Evolutionary conservation across 2,888 invertebrate genomes (phyloP).

Genomic region (Philopedon plagiatum): DNA sequence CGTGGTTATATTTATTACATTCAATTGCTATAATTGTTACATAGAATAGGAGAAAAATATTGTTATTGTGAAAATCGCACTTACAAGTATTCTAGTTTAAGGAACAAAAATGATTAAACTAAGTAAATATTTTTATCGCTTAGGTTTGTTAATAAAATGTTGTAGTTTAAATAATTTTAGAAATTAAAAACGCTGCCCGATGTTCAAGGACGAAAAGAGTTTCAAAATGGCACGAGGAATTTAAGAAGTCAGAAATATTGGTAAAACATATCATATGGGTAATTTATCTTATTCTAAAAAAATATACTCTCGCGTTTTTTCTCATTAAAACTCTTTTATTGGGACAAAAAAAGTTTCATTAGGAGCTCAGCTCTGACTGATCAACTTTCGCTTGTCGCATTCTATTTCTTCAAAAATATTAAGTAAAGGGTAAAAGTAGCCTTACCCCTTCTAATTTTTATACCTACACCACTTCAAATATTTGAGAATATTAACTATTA

Average conservation of each 20-base stretch:
- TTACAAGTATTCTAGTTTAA: slow-evolving; percentile 36
- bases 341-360: neutral
- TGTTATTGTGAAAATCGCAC: slow-evolving; percentile 37
- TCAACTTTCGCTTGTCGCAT: neutral
- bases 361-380: neutral
- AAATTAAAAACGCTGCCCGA: slow-evolving; percentile 1
- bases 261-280: slow-evolving; percentile 16
- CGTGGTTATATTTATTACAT: slow-evolving; percentile 32
- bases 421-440: no score
- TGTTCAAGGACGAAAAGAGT: neutral
- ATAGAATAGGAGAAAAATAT: slow-evolving; percentile 13
- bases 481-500: no score
- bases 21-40: slow-evolving; percentile 40
- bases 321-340: neutral
- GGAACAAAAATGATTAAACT: slow-evolving; percentile 6
- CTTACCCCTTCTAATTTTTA: no score
- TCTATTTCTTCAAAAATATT: no score
- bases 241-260: neutral
- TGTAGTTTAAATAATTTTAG: slow-evolving; percentile 7
- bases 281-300: neutral
- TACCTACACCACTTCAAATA: no score
- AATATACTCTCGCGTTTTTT: neutral
- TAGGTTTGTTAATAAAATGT: slow-evolving; percentile 6
- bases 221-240: neutral
- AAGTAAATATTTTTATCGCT: slow-evolving; percentile 10